Conservation (phyloP, 2,888 invertebrate species). For the Ichneumon xanthorius region DNA sequence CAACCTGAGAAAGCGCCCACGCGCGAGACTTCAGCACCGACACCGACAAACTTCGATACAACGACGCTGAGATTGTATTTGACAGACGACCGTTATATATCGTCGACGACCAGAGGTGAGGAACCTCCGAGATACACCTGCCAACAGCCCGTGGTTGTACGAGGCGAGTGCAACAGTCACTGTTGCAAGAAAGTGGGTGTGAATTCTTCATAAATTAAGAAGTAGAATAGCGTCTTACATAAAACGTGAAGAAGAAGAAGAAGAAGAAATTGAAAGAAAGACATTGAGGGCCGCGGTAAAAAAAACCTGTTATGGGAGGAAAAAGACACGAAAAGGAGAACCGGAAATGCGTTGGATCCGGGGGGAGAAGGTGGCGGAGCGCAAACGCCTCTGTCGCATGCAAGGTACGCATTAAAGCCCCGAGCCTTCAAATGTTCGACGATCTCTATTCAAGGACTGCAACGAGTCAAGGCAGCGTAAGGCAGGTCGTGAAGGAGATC, state of each 20-base stretch:
- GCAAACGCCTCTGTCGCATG: constrained; percentile 1
- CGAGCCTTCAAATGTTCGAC: constrained; percentile 34
- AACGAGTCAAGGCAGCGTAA: constrained; percentile 34
- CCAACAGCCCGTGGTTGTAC: constrained; percentile 68
- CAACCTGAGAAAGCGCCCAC: constrained; percentile 83
- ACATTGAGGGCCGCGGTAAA: background rate
- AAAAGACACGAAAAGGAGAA: background rate
- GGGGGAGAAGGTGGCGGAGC: background rate
- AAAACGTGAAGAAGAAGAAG: background rate
- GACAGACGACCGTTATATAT: constrained; percentile 38
- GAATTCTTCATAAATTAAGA: background rate
- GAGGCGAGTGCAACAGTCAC: background rate
- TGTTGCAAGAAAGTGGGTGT: constrained; percentile 5
- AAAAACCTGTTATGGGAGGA: background rate
- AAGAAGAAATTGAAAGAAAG: background rate
- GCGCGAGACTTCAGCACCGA: constrained; percentile 67
- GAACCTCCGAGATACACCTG: constrained; percentile 77
- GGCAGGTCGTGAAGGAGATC: constrained; percentile 50
- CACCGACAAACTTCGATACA: background rate
- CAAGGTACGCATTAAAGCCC: constrained; percentile 7
- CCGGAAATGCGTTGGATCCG: constrained; percentile 34
- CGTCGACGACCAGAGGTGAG: constrained; percentile 69
- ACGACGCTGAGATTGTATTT: constrained; percentile 14
- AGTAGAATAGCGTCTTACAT: background rate
- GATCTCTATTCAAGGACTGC: constrained; percentile 60